Base-by-base conservation (phyloP, 2,113 vertebrate species). In the Osmerus eperlanus region DNA sequence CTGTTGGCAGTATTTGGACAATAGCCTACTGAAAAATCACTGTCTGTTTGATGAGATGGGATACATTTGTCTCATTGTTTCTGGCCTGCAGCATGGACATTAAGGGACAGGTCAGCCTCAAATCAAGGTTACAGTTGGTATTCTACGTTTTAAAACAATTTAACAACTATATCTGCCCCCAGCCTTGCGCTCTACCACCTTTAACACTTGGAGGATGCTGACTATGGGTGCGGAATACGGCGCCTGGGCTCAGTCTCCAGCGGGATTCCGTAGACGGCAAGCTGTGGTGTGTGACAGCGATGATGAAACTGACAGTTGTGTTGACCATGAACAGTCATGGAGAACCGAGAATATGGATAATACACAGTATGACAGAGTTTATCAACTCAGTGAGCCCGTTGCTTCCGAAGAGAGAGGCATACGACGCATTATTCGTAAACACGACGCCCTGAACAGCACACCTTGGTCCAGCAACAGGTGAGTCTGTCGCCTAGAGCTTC, bases 141-240 rank as follows among this genome's bases (percentile, higher is more conserved):
- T 47, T 5, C 9, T 47, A 47, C 41, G 9, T 47, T 47, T 47
- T 47, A 47, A 47, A 47, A 47, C 9, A 1, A 47, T 7, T 47
- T 47, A 47, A 47, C 41, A n/a, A 23, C n/a, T 9, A 19, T 23
- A 2, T 60, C 71, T 21, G 11, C 29, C 36, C 19, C 2, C 76
- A 93, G 92, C 90, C 7, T 19, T 91, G 1, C 86, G 91, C 4
- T 23, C 86, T 0, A 87, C 86, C 72, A 91, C 89, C 0, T 72
- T 91, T 4, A 68, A 84, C 75, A 90, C 83, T 13, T 93, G 92
- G 92, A 84, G 86, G 86, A 92, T 84, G 92, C 77, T 92, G 47
- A 92, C 92, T 1, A 55, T 89, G 65, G 92, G 92, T 2, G 67
- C 83, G 0, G 90, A 91, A 68, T 91, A 87, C 73, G 84, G 87